These are phyloP conservation scores for Oryctes rhinoceros DNA, from an alignment of 1,140 invertebrate genomes.

Conservation along the genomic window DNA sequence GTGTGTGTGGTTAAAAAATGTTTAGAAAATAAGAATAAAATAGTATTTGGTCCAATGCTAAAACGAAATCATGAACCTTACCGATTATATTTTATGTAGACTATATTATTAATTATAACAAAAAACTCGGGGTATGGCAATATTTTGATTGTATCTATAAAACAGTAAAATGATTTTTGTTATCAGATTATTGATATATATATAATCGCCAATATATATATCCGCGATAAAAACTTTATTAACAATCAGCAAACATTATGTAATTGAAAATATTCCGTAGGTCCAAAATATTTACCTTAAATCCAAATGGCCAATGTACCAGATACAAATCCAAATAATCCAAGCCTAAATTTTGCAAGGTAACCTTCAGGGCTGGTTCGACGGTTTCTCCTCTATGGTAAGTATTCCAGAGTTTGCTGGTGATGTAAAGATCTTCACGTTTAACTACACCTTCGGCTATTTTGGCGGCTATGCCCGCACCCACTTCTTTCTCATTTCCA, in stretches of 20 bases:
- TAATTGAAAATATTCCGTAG: neutral
- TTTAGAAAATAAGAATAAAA: too few relatives aligned
- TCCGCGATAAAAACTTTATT: neutral
- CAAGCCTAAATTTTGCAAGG: slow-evolving; percentile 71
- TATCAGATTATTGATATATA: neutral
- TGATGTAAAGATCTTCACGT: slow-evolving; percentile 73
- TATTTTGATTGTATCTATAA: too few relatives aligned
- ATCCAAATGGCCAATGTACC: slow-evolving; percentile 79
- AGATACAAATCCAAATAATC: slow-evolving; percentile 83
- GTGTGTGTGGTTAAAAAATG: too few relatives aligned
- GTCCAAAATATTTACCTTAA: slow-evolving; percentile 50
- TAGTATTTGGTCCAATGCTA: too few relatives aligned
- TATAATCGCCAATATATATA: too few relatives aligned
- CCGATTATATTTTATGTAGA: too few relatives aligned
- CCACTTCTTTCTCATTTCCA: slow-evolving; percentile 86
- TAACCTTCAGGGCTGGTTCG: slow-evolving; percentile 67
- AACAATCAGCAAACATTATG: neutral
- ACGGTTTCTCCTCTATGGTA: slow-evolving; percentile 70
- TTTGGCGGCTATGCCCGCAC: slow-evolving; percentile 75
- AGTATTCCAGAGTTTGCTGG: slow-evolving; percentile 77
- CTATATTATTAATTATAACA: too few relatives aligned
- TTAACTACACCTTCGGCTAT: slow-evolving; percentile 76
- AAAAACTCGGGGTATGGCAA: too few relatives aligned
- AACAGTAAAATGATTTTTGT: neutral
- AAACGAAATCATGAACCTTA: too few relatives aligned